Evolutionary conservation across 2,113 vertebrate species (phyloP), one percentile per base, ranked within the genome.

Genomic region (Regulus satrapa): DNA sequence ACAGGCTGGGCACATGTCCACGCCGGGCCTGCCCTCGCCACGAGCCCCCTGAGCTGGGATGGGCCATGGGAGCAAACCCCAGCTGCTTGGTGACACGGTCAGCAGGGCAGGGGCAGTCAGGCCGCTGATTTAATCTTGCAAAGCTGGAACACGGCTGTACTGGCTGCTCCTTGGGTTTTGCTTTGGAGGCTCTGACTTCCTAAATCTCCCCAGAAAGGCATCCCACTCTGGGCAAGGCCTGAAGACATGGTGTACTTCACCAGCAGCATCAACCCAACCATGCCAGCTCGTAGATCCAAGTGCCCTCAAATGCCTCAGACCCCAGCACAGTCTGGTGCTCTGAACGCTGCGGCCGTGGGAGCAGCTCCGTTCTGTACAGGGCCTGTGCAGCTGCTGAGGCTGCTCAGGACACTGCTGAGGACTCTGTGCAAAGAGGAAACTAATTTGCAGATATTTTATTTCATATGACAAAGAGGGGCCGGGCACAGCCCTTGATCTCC

Each of bases 1-100:
- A 45, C 23, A 13, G 0, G 0, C 40, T 8, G 49, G 45, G 41
- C 49, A 48, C 31, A 14, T 0, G 0, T 14, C 26, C 51, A 26
- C 45, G 12, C 31, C 5, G 41, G 14, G 25, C 15, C 28, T 75
- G 59, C 54, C 45, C 32, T 71, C 0, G 0, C 52, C 40, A 3
- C 9, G 21, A 58, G 21, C 21, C n/a, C 28, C 14, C 56, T 6
- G 15, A 67, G 43, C 10, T 28, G 51, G 36, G 31, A 56, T 10
- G 29, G 2, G 3, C 8, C n/a, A 29, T 13, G 25, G 67, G 29
- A 79, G 31, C n/a, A 24, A 25, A 74, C 49, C 61, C 67, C 34
- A 54, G 51, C 75, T 81, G 55, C 69, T 29, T 18, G 36, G 24
- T 14, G 46, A 68, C 16, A 8, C 9, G 14, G 40, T 25, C 21